These are phyloP conservation scores for Gymnocheta viridis DNA, from an alignment of 2,888 invertebrate genomes.

Conservation along the genomic window DNA sequence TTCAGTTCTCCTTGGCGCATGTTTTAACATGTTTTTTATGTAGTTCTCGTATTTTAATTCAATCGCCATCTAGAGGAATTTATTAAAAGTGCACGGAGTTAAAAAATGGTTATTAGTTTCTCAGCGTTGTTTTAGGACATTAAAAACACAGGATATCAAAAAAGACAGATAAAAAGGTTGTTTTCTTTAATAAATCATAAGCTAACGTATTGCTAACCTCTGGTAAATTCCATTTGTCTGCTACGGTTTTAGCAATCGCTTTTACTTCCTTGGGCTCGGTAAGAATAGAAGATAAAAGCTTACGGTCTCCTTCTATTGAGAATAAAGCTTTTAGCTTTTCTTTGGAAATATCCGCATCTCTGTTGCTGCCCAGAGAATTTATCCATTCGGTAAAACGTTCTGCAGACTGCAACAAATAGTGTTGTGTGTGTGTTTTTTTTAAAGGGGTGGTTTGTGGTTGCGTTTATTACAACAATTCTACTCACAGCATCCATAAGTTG, in stretches of 20 bases:
- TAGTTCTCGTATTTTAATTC: conserved; percentile 80
- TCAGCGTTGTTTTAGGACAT: too few species aligned
- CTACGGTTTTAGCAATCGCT: conserved; percentile 80
- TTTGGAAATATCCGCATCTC: conserved; percentile 77
- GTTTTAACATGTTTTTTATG: conserved; percentile 73
- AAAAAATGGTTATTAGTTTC: too few species aligned
- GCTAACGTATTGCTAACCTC: conserved; percentile 73
- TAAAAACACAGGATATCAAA: too few species aligned
- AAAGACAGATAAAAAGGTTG: conserved; percentile 10
- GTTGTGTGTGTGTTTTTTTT: neutral
- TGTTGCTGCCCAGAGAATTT: conserved; percentile 77
- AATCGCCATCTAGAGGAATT: conserved; percentile 77
- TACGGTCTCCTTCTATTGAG: conserved; percentile 79
- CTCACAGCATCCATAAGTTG: conserved; percentile 80
- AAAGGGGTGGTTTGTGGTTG: neutral
- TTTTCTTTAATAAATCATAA: neutral
- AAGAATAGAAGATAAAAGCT: conserved; percentile 77
- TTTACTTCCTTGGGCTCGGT: conserved; percentile 80
- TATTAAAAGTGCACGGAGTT: too few species aligned
- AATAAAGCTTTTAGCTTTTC: conserved; percentile 80
- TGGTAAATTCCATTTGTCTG: conserved; percentile 79
- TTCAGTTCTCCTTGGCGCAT: conserved; percentile 71
- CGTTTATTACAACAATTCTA: neutral
- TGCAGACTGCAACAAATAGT: conserved; percentile 73
- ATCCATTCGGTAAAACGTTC: conserved; percentile 80